A percentile compares a stretch with the other conserved stretches of the same genome.
Evolutionary conservation across 2,113 vertebrate genomes (phyloP).

Genomic region (Engraulis encrasicolus): DNA sequence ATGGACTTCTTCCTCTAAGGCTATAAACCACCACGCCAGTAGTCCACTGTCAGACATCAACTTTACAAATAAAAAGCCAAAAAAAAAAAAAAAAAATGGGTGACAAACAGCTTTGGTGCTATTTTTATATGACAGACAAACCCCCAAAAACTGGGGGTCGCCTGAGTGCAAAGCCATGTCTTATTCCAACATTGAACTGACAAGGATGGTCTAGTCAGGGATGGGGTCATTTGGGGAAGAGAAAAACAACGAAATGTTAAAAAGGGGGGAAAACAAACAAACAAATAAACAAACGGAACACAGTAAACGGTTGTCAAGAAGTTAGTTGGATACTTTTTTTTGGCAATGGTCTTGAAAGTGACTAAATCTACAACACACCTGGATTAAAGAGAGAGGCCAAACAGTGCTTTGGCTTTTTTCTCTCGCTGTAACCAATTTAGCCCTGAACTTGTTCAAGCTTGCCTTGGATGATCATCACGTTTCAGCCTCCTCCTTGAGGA

Average conservation of each 20-base stretch:
- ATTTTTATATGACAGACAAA: neutral
- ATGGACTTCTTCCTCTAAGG: conserved; percentile 51
- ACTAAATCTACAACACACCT: neutral
- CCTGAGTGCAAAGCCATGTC: neutral
- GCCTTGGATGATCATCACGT: neutral
- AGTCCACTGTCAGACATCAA: conserved; percentile 31
- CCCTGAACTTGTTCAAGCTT: neutral
- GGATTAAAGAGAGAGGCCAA: neutral
- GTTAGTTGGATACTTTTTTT: neutral
- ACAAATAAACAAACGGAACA: neutral
- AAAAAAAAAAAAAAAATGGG: neutral
- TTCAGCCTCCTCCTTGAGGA: neutral
- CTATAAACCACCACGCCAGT: conserved; percentile 32
- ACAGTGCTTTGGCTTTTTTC: neutral
- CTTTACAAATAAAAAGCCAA: neutral
- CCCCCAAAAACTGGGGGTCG: neutral
- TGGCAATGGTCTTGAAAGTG: neutral
- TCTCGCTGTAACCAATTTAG: neutral
- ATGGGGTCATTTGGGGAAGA: neutral
- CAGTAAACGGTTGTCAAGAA: neutral
- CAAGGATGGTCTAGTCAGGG: neutral
- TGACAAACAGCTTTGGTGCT: neutral
- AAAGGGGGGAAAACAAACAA: neutral
- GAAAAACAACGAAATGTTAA: neutral
- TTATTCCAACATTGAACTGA: neutral